Evolutionary conservation across 2,888 invertebrate genomes (phyloP), one percentile per base, ranked within the genome.

Genomic region (Perdita meconis): DNA sequence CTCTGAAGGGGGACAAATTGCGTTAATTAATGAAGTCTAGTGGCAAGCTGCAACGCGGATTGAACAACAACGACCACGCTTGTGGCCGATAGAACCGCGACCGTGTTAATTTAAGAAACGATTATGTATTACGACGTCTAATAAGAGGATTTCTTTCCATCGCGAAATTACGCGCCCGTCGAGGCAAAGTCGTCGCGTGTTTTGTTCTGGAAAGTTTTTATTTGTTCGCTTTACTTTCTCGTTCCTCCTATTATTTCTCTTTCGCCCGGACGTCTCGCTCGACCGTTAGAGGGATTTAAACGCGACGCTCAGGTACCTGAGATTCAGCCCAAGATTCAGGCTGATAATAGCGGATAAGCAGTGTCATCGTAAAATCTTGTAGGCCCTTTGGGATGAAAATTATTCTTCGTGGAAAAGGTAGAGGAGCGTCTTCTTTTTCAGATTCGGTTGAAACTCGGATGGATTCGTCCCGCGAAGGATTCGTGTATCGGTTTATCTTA

Each of bases 141-240:
- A 51, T n/a, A 44, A 59, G 51, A 66, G n/a, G 71, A 80, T 82
- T 67, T 65, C 61, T 64, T 42, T 50, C 50, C 19, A 22, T 19
- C 51, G 34, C 57, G 4, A 34, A 47, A 61, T 47, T 66, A 30
- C 69, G 59, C 64, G 68, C 59, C 59, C 47, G 40, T 26, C 36
- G 70, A 61, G 51, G 50, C 61, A 77, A 68, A 50, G 65, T 61
- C 24, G 16, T 57, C 47, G 24, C 57, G 34, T n/a, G 75, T 67
- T 73, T 64, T 72, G 72, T 68, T 79, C 69, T n/a, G 66, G 53
- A 70, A 76, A 78, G 70, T 66, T 76, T 53, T 44, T 56, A 78
- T 63, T 38, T 59, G 63, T 66, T 56, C 47, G 19, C 40, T 57
- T 55, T 51, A n/a, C 51, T 63, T 55, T 53, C 55, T n/a, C 22